These are phyloP conservation scores for Epinotia ramella DNA, from an alignment of 2,888 invertebrate species.

Conservation along the genomic window DNA sequence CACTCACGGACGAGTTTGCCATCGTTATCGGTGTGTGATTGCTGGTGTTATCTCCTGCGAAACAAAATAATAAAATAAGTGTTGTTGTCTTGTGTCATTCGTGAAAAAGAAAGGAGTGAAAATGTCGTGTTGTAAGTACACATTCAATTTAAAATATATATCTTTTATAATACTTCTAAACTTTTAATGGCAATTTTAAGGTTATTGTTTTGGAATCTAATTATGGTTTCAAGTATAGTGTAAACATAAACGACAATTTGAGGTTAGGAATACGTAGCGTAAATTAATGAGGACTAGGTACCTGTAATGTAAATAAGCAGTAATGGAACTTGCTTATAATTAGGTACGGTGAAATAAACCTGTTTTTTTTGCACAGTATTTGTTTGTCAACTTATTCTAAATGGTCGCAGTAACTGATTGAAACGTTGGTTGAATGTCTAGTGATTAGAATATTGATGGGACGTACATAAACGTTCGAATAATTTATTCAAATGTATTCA, in stretches of 20 bases:
- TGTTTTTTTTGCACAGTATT: background rate
- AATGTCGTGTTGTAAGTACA: constrained; percentile 44
- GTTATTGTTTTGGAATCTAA: too few species aligned
- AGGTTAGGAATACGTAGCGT: constrained; percentile 7
- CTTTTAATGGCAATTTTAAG: too few species aligned
- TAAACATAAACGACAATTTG: background rate
- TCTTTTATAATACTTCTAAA: background rate
- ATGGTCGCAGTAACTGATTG: background rate
- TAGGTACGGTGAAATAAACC: background rate
- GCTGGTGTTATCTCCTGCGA: constrained; percentile 31
- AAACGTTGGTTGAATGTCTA: background rate
- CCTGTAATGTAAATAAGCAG: background rate
- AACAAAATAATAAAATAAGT: constrained; percentile 3
- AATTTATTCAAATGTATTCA: constrained; percentile 16
- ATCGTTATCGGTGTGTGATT: constrained; percentile 7
- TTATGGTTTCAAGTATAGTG: too few species aligned
- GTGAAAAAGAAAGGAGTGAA: background rate
- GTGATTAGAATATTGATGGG: constrained; percentile 14
- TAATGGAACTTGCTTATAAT: background rate
- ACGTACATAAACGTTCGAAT: background rate
- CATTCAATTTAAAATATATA: background rate
- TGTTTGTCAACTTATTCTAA: background rate
- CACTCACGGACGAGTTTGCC: constrained; percentile 16
- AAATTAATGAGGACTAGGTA: background rate
- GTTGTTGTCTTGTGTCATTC: background rate